phyloP scores from a whole-genome alignment of 2,797 vertebrate species.

The Trematocara caparti region DNA sequence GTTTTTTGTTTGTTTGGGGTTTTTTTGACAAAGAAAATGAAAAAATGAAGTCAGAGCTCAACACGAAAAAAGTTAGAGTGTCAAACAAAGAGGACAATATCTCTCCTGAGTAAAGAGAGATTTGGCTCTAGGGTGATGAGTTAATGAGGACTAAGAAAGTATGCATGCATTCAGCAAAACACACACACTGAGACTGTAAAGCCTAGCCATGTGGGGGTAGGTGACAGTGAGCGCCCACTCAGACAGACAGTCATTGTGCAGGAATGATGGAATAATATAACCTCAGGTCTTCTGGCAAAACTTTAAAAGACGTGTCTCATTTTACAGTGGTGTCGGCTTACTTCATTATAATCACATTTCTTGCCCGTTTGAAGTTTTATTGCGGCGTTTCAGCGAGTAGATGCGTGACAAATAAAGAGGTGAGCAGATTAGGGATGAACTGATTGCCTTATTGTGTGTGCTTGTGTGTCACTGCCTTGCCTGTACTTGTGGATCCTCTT shows the following conservation, averaged over 20 bases:
- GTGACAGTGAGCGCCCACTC: slow-evolving; percentile 60
- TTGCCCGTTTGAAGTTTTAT: slow-evolving; percentile 58
- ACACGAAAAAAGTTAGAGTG: slow-evolving; percentile 2
- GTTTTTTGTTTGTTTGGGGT: not conserved
- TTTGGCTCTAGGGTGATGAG: slow-evolving; percentile 30
- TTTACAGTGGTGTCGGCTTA: slow-evolving; percentile 41
- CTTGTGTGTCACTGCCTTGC: slow-evolving; percentile 37
- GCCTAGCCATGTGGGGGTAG: slow-evolving; percentile 57
- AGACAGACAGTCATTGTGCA: slow-evolving; percentile 63
- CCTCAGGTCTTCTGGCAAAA: slow-evolving; percentile 62
- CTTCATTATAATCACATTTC: slow-evolving; percentile 43
- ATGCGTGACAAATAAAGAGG: slow-evolving; percentile 51
- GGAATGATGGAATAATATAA: slow-evolving; percentile 63
- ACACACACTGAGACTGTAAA: slow-evolving; percentile 10
- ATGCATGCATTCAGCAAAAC: slow-evolving; percentile 32
- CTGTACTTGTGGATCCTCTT: slow-evolving; percentile 50
- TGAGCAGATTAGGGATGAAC: slow-evolving; percentile 42
- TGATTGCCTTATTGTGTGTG: slow-evolving; percentile 41
- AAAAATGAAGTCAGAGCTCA: slow-evolving; percentile 17
- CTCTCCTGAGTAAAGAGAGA: slow-evolving; percentile 25
- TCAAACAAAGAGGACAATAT: slow-evolving; percentile 45
- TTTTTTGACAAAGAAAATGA: slow-evolving; percentile 16
- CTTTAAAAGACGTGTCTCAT: slow-evolving; percentile 53
- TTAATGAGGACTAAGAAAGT: slow-evolving; percentile 47
- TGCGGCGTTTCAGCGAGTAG: slow-evolving; percentile 26